These are phyloP conservation scores for Sarcophaga rosellei DNA, from an alignment of 2,888 invertebrate genomes.

Conservation along the genomic window DNA sequence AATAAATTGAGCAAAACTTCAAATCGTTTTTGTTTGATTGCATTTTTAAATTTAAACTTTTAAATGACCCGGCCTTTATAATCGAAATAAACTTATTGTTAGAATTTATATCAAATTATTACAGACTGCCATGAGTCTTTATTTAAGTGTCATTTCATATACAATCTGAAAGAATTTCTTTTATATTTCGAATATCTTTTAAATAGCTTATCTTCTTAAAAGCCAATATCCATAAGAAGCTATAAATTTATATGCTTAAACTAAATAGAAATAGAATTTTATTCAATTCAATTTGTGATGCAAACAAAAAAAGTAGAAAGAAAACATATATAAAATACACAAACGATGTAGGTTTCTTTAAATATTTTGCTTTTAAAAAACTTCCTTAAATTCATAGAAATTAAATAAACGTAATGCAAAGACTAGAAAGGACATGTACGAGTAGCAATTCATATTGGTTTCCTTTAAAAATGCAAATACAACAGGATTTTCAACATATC, in stretches of 20 bases:
- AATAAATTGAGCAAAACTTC: too few relatives aligned
- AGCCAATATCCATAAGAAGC: background rate
- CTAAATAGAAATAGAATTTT: slow-evolving; percentile 16
- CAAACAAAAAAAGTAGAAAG: too few relatives aligned
- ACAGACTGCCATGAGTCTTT: too few relatives aligned
- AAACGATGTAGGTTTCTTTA: slow-evolving; percentile 7
- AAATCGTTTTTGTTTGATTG: too few relatives aligned
- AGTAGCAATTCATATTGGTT: slow-evolving; percentile 34
- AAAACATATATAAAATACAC: background rate
- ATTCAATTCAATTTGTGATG: background rate
- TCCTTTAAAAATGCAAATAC: background rate
- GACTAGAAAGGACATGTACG: background rate
- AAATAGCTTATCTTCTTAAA: background rate
- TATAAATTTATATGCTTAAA: slow-evolving; percentile 18
- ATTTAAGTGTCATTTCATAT: too few relatives aligned
- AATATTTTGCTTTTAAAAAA: slow-evolving; percentile 37
- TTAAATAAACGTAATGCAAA: background rate
- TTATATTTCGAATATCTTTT: background rate
- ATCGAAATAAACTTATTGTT: too few relatives aligned
- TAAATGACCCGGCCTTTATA: too few relatives aligned
- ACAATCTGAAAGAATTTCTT: background rate
- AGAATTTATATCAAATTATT: too few relatives aligned
- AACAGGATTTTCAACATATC: background rate
- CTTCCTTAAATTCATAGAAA: background rate
- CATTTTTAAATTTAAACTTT: too few relatives aligned